phyloP scores from a whole-genome alignment of 2,888 invertebrate genomes.

The Lepidocyrtinus sp. region DNA sequence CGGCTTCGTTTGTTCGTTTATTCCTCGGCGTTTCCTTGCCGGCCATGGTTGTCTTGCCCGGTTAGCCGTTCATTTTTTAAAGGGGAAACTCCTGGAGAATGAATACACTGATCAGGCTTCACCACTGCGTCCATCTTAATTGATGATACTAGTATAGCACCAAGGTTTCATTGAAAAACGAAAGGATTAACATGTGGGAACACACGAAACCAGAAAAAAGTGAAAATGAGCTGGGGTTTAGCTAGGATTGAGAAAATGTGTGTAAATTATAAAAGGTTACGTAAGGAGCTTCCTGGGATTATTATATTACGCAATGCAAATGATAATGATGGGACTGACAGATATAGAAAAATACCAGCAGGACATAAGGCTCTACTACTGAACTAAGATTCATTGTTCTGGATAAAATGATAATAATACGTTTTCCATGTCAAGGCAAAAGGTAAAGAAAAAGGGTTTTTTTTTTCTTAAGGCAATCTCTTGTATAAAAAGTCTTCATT shows the following conservation, averaged over 20 bases:
- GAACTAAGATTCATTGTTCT: neutral
- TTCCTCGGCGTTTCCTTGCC: no score
- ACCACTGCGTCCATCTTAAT: no score
- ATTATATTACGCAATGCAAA: no score
- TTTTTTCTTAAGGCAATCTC: neutral
- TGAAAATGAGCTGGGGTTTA: neutral
- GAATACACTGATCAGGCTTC: no score
- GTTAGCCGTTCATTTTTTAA: neutral
- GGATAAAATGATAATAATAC: neutral
- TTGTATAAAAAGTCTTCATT: neutral
- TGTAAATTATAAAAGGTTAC: no score
- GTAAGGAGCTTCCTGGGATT: no score
- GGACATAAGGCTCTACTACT: neutral
- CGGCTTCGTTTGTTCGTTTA: no score
- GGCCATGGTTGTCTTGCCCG: no score
- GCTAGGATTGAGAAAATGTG: no score
- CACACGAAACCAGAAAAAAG: neutral
- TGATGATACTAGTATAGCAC: no score
- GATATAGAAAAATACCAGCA: neutral
- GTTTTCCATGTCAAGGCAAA: conserved; percentile 47
- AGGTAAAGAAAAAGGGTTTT: conserved; percentile 24
- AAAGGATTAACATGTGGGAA: neutral
- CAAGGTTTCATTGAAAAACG: neutral
- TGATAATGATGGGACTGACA: neutral
- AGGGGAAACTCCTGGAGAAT: no score